Evolutionary conservation across 2,797 vertebrate genomes (phyloP).

Genomic region (Chelidonichthys spinosus): DNA sequence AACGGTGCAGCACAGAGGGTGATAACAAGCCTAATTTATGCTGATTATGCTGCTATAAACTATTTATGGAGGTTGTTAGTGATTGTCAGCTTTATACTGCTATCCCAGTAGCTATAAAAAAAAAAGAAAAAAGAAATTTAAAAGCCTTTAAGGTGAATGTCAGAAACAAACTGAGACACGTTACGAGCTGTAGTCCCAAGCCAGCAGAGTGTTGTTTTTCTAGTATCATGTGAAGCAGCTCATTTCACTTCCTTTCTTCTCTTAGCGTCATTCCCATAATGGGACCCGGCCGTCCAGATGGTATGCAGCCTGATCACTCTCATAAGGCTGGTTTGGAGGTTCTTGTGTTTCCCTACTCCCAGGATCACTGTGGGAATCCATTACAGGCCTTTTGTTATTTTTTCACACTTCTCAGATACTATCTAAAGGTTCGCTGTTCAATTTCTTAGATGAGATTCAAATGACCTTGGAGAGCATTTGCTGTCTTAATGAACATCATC

Average conservation of each 20-base stretch:
- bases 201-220: conserved; percentile 30
- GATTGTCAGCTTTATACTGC: conserved; percentile 62
- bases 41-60: conserved; percentile 77
- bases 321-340: conserved; percentile 21
- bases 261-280: conserved; percentile 33
- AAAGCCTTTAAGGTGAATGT: conserved; percentile 59
- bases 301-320: conserved; percentile 45
- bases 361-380: conserved; percentile 35
- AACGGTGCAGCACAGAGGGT: conserved; percentile 42
- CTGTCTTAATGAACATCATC: conserved; percentile 63
- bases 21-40: conserved; percentile 79
- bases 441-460: conserved; percentile 43
- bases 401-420: conserved; percentile 37
- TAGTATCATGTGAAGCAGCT: conserved; percentile 17
- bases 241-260: conserved; percentile 29
- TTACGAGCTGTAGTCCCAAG: conserved; percentile 37
- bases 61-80: conserved; percentile 72
- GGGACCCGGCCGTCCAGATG: conserved; percentile 64
- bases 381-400: conserved; percentile 39
- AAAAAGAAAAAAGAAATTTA: conserved; percentile 55
- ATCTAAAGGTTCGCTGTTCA: conserved; percentile 29
- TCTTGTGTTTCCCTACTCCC: conserved; percentile 12
- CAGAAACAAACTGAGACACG: conserved; percentile 48
- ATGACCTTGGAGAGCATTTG: conserved; percentile 63
- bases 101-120: conserved; percentile 63